Evolutionary conservation across 2,888 invertebrate genomes (phyloP), one percentile per base, ranked within the genome.

Genomic region (Chrysodeixis includens): DNA sequence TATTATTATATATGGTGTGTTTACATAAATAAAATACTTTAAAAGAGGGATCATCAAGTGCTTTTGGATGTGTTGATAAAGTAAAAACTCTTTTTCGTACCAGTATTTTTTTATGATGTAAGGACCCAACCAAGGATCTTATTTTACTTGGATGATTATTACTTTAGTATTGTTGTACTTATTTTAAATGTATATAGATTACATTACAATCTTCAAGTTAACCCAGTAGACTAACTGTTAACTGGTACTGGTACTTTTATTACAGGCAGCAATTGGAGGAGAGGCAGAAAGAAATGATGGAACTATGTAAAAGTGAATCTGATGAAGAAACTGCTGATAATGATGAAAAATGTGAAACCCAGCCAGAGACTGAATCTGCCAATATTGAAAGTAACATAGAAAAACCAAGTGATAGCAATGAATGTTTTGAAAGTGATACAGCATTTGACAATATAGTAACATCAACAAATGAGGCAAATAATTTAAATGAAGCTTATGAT

Each of bases 271-370:
- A 96, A 62, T 92, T 98, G 76, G 96, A 97, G 84, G 96, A 97
- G 83, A 96, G 97, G 60, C 97, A 97, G 81, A 97, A 97, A 86
- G 97, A 97, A 90, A 96, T 97, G 59, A 96, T 97, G 81, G 95
- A 96, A 81, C 96, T 98, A 83, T 98, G 97, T 81, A 97, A 97
- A 91, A 97, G 97, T 77, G 97, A 97, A 61, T 72, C 76, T 46
- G 83, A 87, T 67, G 84, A 80, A 57, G 79, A 82, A 59, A 69
- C 62, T 22, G 54, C 53, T 68, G 60, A 75, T 60, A 32, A 58
- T 56, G 71, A 78, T 55, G 64, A 75, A 10, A 66, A 57, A 57
- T 54, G 26, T 56, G 69, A 78, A 49, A 59, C 56, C 7, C 22
- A 46, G 16, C 44, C 30, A 53, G 62, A 61, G 30, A 26, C 26